Percentiles rank a stretch among this genome's conserved stretches.
Conservation (phyloP, 2,797 vertebrate species). For the Crenuchus spilurus region DNA sequence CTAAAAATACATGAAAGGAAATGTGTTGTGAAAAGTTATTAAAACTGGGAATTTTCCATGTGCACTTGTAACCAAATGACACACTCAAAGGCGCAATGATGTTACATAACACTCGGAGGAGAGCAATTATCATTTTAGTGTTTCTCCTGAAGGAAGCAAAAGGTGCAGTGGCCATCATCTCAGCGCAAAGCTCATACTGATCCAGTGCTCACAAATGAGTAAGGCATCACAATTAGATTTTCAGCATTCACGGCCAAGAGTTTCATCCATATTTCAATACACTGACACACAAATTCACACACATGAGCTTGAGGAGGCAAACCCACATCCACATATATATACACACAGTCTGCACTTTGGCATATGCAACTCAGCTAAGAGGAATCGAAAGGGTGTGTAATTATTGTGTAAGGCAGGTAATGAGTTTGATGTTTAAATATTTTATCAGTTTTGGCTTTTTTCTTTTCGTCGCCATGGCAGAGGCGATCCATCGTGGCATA, state of each 20-base stretch:
- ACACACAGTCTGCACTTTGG: neutral
- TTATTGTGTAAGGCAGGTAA: slow-evolving; percentile 61
- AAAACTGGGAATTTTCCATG: neutral
- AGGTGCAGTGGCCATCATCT: neutral
- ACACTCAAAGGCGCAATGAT: neutral
- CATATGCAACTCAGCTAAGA: too few relatives aligned
- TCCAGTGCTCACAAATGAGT: too few relatives aligned
- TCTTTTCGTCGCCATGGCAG: slow-evolving; percentile 45
- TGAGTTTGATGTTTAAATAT: slow-evolving; percentile 74
- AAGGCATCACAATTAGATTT: too few relatives aligned
- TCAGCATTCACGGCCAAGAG: too few relatives aligned
- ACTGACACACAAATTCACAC: too few relatives aligned
- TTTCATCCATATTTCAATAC: too few relatives aligned
- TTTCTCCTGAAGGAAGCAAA: neutral
- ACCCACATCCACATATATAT: neutral
- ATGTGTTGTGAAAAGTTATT: neutral
- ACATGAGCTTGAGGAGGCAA: too few relatives aligned
- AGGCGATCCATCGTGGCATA: slow-evolving; percentile 61
- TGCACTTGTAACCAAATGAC: neutral
- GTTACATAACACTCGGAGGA: neutral
- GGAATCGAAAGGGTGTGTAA: neutral
- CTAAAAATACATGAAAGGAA: slow-evolving; percentile 26
- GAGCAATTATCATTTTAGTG: neutral
- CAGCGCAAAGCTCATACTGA: neutral
- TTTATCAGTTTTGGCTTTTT: slow-evolving; percentile 64